Base-by-base conservation (phyloP, 2,113 vertebrate genomes). In the Lamprotornis superbus region DNA sequence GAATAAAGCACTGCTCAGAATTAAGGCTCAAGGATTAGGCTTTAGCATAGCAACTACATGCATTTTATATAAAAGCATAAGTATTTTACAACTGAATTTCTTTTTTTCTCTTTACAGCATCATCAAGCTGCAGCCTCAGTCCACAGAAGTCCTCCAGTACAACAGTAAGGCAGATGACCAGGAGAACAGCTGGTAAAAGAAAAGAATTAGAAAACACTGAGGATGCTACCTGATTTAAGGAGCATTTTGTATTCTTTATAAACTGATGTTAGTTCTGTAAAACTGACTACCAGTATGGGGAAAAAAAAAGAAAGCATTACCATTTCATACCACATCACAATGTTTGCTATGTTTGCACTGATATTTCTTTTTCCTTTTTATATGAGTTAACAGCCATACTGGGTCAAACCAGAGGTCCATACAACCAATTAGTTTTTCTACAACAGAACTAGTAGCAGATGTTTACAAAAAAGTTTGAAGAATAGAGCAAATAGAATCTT, bases 391-490 rank as follows among this genome's bases (percentile, higher is more conserved):
- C 65, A 90, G 79, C 67, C 42, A 49, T 24, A 61, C 12, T 42
- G 71, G 76, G 63, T 95, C 85, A 90, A 95, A 90, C 25, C 21
- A 93, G 50, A 93, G 59, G 75, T 80, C 68, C 27, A n/a, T 13
- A 61, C 12, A 86, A 61, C 12, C 1, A 3, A 42, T 65, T 69
- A 56, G 57, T 46, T 93, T 86, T 86, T n/a, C n/a, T 68, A 13
- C 11, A 47, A 52, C n/a, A 82, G 60, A 49, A 80, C 55, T 24
- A 70, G 59, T 24, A 74, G 90, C 75, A 93, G 55, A 68, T 82
- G 69, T 78, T 94, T 87, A 75, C 30, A 59, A 91, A 87, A 91
- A 74, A 24, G 33, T 53, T 47, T 22, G 61, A 94, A 83, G 67
- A 90, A 79, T 5, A 91, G 61, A 82, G 69, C 30, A 91, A 89